These are phyloP conservation scores for Acanthoscelides obtectus DNA, from an alignment of 2,888 invertebrate genomes.

Conservation along the genomic window DNA sequence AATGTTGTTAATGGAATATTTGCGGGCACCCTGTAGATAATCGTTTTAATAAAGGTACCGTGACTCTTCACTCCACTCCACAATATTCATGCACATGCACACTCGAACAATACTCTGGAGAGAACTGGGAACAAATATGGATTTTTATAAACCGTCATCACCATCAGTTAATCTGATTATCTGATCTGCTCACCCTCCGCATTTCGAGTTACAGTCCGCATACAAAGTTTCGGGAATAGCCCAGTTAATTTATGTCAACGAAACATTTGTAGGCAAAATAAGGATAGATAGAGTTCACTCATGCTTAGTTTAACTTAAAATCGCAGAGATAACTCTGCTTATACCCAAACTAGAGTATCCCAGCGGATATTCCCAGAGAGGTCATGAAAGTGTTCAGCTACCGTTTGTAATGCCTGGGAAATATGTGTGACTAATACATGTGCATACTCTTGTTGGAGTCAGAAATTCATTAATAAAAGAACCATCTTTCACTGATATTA, in stretches of 20 bases:
- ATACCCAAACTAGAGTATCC: no score
- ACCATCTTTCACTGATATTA: no score
- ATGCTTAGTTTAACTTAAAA: no score
- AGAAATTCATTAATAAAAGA: no score
- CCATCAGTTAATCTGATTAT: not conserved
- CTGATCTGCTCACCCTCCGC: not conserved
- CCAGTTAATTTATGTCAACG: not conserved
- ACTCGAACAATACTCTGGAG: not conserved
- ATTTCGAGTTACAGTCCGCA: not conserved
- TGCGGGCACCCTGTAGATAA: not conserved
- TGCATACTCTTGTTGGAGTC: no score
- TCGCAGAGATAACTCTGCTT: no score
- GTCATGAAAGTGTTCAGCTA: no score
- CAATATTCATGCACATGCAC: not conserved
- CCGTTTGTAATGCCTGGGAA: no score
- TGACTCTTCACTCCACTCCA: not conserved
- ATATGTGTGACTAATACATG: no score
- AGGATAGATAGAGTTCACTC: not conserved
- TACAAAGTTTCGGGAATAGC: not conserved
- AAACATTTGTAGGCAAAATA: not conserved
- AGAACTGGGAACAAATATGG: not conserved
- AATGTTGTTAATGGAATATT: not conserved
- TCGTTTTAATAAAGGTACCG: not conserved
- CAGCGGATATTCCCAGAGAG: no score
- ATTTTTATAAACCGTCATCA: not conserved